phyloP scores from a whole-genome alignment of 2,888 invertebrate species.

The Pheosia gnoma region DNA sequence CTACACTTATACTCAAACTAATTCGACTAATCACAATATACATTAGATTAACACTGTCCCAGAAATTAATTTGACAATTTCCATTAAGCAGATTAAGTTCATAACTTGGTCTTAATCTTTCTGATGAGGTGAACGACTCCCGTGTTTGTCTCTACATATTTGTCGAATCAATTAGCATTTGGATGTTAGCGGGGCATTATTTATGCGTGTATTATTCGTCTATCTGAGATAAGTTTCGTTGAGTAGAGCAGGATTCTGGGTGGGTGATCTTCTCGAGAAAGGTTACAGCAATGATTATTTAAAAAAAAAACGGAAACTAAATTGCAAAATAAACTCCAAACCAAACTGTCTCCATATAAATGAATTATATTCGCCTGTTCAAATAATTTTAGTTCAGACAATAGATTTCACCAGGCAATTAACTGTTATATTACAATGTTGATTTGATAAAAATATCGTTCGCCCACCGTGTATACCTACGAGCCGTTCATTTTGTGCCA shows the following conservation, averaged over 20 bases:
- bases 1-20: slow-evolving; percentile 6
- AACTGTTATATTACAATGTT: background rate
- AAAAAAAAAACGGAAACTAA: too few species aligned
- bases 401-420: background rate
- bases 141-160: slow-evolving; percentile 7
- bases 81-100: slow-evolving; percentile 16
- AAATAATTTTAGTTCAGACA: too few species aligned
- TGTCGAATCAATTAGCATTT: background rate
- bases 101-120: slow-evolving; percentile 7
- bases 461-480: background rate
- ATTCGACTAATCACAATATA: slow-evolving; percentile 18
- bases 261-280: too few species aligned
- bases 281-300: too few species aligned
- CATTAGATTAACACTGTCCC: slow-evolving; percentile 14
- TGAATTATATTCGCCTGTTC: too few species aligned
- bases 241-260: background rate
- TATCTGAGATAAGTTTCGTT: background rate
- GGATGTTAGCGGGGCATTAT: background rate
- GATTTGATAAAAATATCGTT: background rate
- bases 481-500: background rate
- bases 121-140: slow-evolving; percentile 13
- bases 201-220: background rate
- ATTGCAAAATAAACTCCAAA: too few species aligned
- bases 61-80: slow-evolving; percentile 18
- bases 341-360: too few species aligned